Conservation (phyloP, 2,797 vertebrate genomes). For the Graptemys geographica region DNA sequence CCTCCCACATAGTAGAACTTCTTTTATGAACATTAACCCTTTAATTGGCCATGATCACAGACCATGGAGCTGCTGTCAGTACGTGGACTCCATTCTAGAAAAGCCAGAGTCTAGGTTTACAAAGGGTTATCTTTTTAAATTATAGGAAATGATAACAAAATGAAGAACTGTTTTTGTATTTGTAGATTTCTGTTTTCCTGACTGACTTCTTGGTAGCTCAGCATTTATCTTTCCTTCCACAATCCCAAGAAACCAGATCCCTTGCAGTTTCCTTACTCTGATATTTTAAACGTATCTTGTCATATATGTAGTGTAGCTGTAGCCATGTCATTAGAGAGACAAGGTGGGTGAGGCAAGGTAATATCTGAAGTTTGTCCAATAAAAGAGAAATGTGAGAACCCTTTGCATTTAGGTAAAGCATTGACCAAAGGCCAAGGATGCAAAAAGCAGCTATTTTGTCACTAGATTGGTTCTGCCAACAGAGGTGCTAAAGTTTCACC, state of each 20-base stretch:
- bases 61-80: background rate
- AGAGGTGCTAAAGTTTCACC: background rate
- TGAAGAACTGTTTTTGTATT: background rate
- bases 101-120: background rate
- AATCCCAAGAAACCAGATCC: background rate
- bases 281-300: background rate
- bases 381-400: background rate
- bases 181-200: background rate
- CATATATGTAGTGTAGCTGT: accelerated
- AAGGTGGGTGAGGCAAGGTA: background rate
- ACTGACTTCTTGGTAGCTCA: background rate
- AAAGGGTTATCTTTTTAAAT: background rate
- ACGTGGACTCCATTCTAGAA: background rate
- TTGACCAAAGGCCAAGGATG: background rate
- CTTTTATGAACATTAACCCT: background rate
- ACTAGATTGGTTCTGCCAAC: constrained; percentile 10
- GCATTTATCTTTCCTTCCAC: background rate
- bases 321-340: background rate
- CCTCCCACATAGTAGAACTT: accelerated
- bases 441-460: background rate
- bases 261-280: background rate
- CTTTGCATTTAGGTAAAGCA: background rate
- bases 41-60: background rate
- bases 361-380: background rate
- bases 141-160: background rate